A percentile compares a stretch with the other conserved stretches of the same genome.
Evolutionary conservation across 2,797 vertebrate genomes (phyloP).

Genomic region (Mus minutoides): DNA sequence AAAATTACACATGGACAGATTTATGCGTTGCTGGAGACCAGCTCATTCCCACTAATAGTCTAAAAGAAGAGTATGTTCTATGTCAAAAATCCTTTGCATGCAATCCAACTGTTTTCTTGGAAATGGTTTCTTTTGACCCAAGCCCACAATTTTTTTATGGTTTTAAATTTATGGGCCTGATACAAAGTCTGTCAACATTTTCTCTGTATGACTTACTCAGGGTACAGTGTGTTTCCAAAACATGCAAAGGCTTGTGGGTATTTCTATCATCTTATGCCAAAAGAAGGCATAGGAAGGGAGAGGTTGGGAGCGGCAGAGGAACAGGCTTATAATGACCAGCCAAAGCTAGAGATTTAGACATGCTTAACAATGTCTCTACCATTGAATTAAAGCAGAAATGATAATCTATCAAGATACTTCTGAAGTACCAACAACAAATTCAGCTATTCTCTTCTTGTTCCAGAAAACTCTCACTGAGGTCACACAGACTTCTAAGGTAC

Average conservation of each 20-base stretch:
- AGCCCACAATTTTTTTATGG: conserved; percentile 46
- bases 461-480: neutral
- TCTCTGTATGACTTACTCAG: conserved; percentile 66
- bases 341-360: neutral
- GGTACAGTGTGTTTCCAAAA: conserved; percentile 57
- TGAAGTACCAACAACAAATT: neutral
- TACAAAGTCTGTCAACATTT: conserved; percentile 68
- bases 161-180: conserved; percentile 73
- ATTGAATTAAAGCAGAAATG: neutral
- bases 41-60: conserved; percentile 71
- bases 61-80: conserved; percentile 75
- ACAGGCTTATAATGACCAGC: neutral
- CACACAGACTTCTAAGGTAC: neutral
- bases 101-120: conserved; percentile 66
- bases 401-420: conserved; percentile 28
- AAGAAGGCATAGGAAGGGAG: conserved; percentile 3
- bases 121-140: conserved; percentile 77
- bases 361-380: neutral
- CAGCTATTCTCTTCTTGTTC: neutral
- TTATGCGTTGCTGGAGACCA: conserved; percentile 69
- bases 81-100: conserved; percentile 74
- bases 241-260: neutral
- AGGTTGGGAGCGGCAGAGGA: neutral
- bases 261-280: conserved; percentile 46
- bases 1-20: conserved; percentile 71